Evolutionary conservation across 2,113 vertebrate species (phyloP), one percentile per base, ranked within the genome.

Genomic region (Microcebus tavaratra): DNA sequence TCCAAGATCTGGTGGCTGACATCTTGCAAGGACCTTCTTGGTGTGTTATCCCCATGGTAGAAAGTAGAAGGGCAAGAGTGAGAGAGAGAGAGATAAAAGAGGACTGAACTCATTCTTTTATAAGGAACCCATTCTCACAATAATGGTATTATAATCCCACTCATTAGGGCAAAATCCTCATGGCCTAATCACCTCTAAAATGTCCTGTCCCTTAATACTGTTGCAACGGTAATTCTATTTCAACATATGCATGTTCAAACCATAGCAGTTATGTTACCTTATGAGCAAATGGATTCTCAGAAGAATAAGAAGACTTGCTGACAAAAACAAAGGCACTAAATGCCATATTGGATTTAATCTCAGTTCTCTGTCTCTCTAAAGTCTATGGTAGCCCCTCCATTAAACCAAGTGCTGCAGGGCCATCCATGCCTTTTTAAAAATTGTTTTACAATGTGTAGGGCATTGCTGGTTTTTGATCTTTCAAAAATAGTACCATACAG

Each of bases 361-460:
- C 14, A 21, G 39, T 50, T 21, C 50, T 68, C 1, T 67, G 14
- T 79, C 39, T 87, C n/a, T 73, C 45, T 76, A 39, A 83, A 68
- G 15, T 15, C 21, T 50, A 2, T 53, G 9, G 1, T 34, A 8
- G 1, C n/a, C 4, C 42, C 5, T 45, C 25, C 34, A 84, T 3
- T 55, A 68, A 90, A 73, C 9, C 34, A 39, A 67, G 59, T 48
- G 45, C 34, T 72, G 95, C 21, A 14, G 11, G 21, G 42, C 39
- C 84, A 34, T 73, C 61, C 27, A 8, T 39, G 48, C 11, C 50
- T 55, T 79, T 53, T 90, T 15, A 87, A 86, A 55, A n/a, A 79
- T 25, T 79, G 21, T 61, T 86, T 86, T 63, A 39, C 2, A 61
- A 42, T 8, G 25, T 68, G n/a, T 13, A 2, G 45, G 59, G 20